Evolutionary conservation across 2,113 vertebrate genomes (phyloP).

Genomic region (Mandrillus leucophaeus): DNA sequence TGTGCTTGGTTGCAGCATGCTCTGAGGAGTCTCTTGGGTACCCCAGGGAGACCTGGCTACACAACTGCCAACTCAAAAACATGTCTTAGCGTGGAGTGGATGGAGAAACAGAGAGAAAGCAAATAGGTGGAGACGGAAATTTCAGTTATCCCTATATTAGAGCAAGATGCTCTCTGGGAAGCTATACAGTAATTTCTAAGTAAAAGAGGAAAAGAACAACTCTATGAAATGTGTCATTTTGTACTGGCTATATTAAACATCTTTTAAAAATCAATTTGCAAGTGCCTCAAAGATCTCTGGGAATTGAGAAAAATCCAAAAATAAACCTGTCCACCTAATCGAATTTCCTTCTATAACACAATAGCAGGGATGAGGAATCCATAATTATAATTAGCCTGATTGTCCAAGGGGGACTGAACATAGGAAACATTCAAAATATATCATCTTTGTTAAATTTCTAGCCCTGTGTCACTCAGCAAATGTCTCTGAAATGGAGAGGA

Average conservation of each 20-base stretch:
- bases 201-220: neutral
- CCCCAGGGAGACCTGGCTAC: neutral
- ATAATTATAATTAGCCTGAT: conserved; percentile 11
- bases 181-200: neutral
- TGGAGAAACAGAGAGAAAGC: neutral
- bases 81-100: neutral
- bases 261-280: neutral
- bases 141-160: neutral
- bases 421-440: neutral
- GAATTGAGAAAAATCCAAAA: neutral
- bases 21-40: neutral
- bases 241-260: neutral
- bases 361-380: neutral
- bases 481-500: neutral
- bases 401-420: neutral
- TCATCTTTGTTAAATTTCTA: neutral
- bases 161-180: neutral
- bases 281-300: neutral
- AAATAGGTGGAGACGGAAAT: neutral
- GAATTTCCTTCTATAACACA: neutral
- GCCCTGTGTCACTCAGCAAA: neutral
- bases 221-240: neutral
- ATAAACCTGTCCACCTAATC: neutral
- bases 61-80: neutral
- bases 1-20: neutral